These are phyloP conservation scores for Petrolisthes cinctipes DNA, from an alignment of 2,888 invertebrate species.

Conservation along the genomic window DNA sequence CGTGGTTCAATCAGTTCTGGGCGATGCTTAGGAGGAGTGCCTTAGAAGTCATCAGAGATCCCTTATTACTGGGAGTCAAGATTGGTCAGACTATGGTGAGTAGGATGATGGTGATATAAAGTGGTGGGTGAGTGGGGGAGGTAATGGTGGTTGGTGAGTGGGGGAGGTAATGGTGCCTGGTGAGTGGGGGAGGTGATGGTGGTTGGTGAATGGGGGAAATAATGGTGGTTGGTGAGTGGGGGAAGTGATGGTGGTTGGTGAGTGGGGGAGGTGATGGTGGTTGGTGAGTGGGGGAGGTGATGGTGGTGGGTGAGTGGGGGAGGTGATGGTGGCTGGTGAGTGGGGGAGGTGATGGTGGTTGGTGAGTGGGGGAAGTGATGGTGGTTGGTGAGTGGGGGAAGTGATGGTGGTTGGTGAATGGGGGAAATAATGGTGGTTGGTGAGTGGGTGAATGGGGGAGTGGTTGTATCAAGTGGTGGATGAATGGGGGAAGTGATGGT, in stretches of 20 bases:
- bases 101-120: slow-evolving; percentile 65
- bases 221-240: not conserved
- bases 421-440: not conserved
- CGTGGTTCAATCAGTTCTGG: slow-evolving; percentile 88
- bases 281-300: not conserved
- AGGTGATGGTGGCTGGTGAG: not conserved
- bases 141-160: not conserved
- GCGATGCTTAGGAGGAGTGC: slow-evolving; percentile 92
- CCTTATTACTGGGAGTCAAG: slow-evolving; percentile 88
- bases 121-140: not conserved
- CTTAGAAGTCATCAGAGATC: slow-evolving; percentile 89
- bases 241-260: not conserved
- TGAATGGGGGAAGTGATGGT: not conserved
- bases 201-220: not conserved
- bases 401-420: not conserved
- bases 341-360: not conserved
- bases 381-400: not conserved
- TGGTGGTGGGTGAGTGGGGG: not conserved
- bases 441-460: too few species aligned
- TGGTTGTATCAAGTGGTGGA: not conserved
- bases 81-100: slow-evolving; percentile 90
- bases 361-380: not conserved
- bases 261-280: not conserved
- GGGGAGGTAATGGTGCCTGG: not conserved
- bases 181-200: not conserved